These are phyloP conservation scores for Paraplagusia blochii DNA, from an alignment of 2,113 vertebrate species.

Conservation along the genomic window DNA sequence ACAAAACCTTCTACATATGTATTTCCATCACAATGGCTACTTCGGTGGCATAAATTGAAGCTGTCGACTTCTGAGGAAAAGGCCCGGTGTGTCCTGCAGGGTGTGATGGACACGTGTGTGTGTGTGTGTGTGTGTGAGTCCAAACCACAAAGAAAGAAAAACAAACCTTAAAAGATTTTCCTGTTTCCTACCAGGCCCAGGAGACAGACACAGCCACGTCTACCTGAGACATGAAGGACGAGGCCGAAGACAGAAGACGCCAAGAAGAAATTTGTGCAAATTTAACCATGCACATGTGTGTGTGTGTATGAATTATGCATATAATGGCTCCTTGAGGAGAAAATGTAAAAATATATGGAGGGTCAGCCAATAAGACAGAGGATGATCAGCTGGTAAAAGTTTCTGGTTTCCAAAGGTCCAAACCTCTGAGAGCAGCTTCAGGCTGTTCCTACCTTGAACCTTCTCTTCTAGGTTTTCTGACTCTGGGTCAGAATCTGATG, in stretches of 20 bases:
- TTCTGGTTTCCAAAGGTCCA: no score
- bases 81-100: slow-evolving; percentile 38
- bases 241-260: slow-evolving; percentile 8
- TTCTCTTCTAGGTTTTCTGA: no score
- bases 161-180: slow-evolving; percentile 63
- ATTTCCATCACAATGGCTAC: no score
- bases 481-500: no score
- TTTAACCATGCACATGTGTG: slow-evolving; percentile 37
- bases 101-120: slow-evolving; percentile 67
- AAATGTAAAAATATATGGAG: slow-evolving; percentile 65
- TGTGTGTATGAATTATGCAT: slow-evolving; percentile 11
- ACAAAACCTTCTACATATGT: no score
- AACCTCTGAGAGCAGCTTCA: slow-evolving; percentile 21
- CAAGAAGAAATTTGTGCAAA: slow-evolving; percentile 36
- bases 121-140: slow-evolving; percentile 69
- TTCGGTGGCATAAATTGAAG: slow-evolving; percentile 25
- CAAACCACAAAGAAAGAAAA: slow-evolving; percentile 63
- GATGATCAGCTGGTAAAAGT: slow-evolving; percentile 70
- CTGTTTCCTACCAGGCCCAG: slow-evolving; percentile 54
- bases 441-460: background rate
- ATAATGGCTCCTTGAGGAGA: slow-evolving; percentile 38
- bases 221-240: slow-evolving; percentile 57
- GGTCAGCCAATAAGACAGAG: slow-evolving; percentile 64
- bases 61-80: slow-evolving; percentile 52
- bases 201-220: slow-evolving; percentile 69